These are phyloP conservation scores for Periplaneta americana DNA, from an alignment of 1,140 invertebrate species.

Conservation along the genomic window DNA sequence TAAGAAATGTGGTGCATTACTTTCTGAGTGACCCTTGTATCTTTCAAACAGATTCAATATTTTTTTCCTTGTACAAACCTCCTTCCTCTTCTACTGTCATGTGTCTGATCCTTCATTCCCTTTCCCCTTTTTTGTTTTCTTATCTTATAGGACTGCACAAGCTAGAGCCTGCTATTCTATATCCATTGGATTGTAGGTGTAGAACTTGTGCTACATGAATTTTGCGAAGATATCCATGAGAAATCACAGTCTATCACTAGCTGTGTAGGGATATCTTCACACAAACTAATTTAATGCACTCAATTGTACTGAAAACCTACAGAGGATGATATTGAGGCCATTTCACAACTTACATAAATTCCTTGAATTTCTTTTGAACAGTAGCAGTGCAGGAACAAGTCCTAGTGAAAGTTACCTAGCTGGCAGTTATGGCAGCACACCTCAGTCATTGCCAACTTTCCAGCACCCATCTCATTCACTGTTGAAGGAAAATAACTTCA, in stretches of 20 bases:
- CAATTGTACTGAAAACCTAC: neutral
- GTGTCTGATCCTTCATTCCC: too few species aligned
- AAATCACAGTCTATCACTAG: neutral
- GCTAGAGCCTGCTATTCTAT: constrained; percentile 23
- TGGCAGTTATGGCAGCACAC: constrained; percentile 62
- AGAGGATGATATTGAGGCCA: too few species aligned
- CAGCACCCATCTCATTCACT: constrained; percentile 95
- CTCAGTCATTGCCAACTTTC: constrained; percentile 81
- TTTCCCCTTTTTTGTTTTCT: too few species aligned
- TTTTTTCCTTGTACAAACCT: too few species aligned
- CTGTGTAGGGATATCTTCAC: neutral
- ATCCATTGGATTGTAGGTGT: constrained; percentile 17
- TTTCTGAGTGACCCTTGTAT: neutral
- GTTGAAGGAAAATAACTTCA: constrained; percentile 96
- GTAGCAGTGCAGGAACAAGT: constrained; percentile 67
- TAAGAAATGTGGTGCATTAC: neutral
- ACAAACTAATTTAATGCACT: neutral
- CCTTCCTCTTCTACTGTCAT: too few species aligned
- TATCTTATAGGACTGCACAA: constrained; percentile 19
- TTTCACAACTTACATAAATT: too few species aligned
- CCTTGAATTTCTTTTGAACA: constrained; percentile 33
- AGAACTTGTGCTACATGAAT: constrained; percentile 23
- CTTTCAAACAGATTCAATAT: too few species aligned
- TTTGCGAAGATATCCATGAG: neutral
- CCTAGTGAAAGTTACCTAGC: constrained; percentile 56